Conservation (phyloP, 2,113 vertebrate genomes). For the Hippocampus mohnikei region DNA sequence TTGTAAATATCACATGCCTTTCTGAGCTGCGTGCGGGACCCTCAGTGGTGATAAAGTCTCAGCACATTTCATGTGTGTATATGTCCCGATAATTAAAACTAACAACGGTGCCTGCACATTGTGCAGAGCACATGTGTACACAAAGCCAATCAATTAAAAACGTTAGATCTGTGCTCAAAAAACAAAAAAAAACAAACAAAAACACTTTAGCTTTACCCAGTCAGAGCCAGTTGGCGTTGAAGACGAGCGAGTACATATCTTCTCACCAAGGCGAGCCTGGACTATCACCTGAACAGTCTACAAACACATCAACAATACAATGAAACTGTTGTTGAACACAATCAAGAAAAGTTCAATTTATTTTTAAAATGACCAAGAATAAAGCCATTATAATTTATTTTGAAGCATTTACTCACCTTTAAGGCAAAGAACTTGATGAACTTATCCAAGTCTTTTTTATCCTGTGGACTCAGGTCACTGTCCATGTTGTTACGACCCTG, state of each 20-base stretch:
- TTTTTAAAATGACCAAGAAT: background rate
- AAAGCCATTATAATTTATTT: background rate
- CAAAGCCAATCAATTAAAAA: too few species aligned
- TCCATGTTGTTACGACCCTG: conserved; percentile 88
- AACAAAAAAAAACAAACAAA: background rate
- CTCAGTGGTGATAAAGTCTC: too few species aligned
- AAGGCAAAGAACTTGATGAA: conserved; percentile 99
- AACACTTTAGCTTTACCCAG: conserved; percentile 81
- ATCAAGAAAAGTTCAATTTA: rapidly evolving
- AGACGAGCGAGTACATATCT: conserved; percentile 91
- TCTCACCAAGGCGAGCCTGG: conserved; percentile 95
- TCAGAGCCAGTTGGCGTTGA: conserved; percentile 98
- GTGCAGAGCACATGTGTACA: too few species aligned
- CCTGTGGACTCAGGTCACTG: conserved; percentile 92
- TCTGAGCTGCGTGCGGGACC: too few species aligned
- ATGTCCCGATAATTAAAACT: too few species aligned
- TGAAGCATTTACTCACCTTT: conserved; percentile 75
- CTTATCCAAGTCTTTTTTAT: conserved; percentile 98
- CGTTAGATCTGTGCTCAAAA: background rate
- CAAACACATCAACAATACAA: background rate
- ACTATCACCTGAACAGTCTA: conserved; percentile 98
- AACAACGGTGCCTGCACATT: too few species aligned
- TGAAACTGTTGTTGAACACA: background rate
- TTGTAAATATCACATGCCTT: too few species aligned
- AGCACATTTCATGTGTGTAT: too few species aligned